A percentile compares a stretch with the other conserved stretches of the same genome.
Evolutionary conservation across 2,113 vertebrate genomes (phyloP).

Genomic region (Regulus satrapa): DNA sequence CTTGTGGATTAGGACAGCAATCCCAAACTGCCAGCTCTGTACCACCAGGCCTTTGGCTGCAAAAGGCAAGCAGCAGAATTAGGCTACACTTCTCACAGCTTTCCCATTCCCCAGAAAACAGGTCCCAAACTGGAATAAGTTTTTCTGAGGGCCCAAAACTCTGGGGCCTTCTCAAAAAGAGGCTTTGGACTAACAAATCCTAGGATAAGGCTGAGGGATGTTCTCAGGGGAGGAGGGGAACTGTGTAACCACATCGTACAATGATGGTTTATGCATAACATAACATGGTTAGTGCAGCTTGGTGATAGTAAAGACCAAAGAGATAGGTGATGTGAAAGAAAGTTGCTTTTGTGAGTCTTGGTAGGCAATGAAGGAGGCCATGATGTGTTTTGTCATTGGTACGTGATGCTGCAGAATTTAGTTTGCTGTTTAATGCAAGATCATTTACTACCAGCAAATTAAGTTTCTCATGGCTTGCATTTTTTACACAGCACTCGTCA

Average conservation of each 20-base stretch:
- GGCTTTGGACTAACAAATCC: background rate
- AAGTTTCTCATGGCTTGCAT: background rate
- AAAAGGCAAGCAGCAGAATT: background rate
- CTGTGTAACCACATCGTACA: background rate
- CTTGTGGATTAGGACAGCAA: background rate
- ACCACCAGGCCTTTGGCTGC: background rate
- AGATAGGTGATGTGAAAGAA: background rate
- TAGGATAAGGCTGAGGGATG: background rate
- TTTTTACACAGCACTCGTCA: background rate
- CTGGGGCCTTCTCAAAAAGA: background rate
- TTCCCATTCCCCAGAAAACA: background rate
- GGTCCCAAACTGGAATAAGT: background rate
- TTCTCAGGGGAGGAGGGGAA: background rate
- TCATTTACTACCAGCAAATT: background rate
- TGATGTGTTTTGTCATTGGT: background rate
- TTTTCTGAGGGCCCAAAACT: background rate
- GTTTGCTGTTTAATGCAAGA: background rate
- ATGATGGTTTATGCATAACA: background rate
- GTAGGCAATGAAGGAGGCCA: background rate
- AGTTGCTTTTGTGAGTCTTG: background rate
- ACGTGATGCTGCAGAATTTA: background rate
- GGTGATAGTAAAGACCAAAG: background rate
- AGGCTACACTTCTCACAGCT: rapidly evolving
- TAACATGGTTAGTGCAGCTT: background rate
- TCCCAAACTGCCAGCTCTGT: background rate